A percentile compares a stretch with the other conserved stretches of the same genome.
Evolutionary conservation across 2,113 vertebrate species (phyloP).

Genomic region (Brachyistius frenatus): DNA sequence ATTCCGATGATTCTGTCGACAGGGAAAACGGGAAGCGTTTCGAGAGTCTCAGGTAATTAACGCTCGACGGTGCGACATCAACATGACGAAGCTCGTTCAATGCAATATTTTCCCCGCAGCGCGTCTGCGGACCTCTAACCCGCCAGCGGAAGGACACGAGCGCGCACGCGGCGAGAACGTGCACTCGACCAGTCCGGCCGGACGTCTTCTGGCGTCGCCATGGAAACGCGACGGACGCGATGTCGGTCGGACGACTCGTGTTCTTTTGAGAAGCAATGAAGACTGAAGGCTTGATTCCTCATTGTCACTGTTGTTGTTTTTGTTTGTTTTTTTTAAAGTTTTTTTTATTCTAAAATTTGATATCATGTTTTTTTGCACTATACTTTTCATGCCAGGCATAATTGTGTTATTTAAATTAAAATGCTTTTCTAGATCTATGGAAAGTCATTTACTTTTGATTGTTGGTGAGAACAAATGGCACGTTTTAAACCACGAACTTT

Average conservation of each 20-base stretch:
- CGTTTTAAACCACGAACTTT: constrained; percentile 55
- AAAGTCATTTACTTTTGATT: constrained; percentile 29
- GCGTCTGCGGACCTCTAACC: constrained; percentile 7
- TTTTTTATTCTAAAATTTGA: constrained; percentile 39
- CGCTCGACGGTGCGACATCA: constrained; percentile 9
- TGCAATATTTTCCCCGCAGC: constrained; percentile 44
- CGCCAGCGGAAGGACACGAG: constrained; percentile 29
- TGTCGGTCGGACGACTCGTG: neutral
- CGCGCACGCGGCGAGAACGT: neutral
- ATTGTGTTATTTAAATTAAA: constrained; percentile 75
- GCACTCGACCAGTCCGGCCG: neutral
- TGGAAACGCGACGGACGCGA: constrained; percentile 2
- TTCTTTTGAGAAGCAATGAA: constrained; percentile 8
- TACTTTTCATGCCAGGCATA: constrained; percentile 63
- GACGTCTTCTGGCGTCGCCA: neutral
- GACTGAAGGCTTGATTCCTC: constrained; percentile 6
- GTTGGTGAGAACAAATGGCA: constrained; percentile 49
- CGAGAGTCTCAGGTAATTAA: constrained; percentile 78
- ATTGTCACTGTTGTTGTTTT: constrained; percentile 20
- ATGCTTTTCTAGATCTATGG: constrained; percentile 30
- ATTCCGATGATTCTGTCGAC: constrained; percentile 29
- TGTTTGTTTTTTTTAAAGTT: constrained; percentile 13
- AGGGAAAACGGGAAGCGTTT: constrained; percentile 53
- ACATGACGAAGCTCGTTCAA: constrained; percentile 31
- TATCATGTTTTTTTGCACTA: constrained; percentile 73